A percentile compares a stretch with the other conserved stretches of the same genome.
Evolutionary conservation across 1,140 invertebrate species (phyloP).

Genomic region (Rhynchophorus ferrugineus): DNA sequence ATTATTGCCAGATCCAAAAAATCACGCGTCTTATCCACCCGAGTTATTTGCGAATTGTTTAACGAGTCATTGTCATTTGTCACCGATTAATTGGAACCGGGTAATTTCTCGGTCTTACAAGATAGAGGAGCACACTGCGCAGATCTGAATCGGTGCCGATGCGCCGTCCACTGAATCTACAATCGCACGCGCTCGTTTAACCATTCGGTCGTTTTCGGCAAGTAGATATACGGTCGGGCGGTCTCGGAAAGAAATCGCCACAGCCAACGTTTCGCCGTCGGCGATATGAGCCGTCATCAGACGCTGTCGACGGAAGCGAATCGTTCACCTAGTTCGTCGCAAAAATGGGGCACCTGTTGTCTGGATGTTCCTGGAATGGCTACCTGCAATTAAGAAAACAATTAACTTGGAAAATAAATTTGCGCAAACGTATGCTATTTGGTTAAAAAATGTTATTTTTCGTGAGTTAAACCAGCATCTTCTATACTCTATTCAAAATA

Average conservation of each 20-base stretch:
- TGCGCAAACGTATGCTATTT: too few species aligned
- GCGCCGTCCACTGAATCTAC: background rate
- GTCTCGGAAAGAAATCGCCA: constrained; percentile 11
- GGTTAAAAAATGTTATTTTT: too few species aligned
- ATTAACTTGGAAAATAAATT: background rate
- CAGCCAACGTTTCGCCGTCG: constrained; percentile 26
- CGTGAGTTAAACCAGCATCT: too few species aligned
- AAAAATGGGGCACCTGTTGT: constrained; percentile 42
- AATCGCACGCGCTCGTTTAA: constrained; percentile 8
- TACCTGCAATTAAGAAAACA: constrained; percentile 14
- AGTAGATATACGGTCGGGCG: constrained; percentile 10
- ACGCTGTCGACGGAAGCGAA: constrained; percentile 50
- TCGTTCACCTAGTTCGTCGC: constrained; percentile 46
- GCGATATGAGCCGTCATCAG: constrained; percentile 40
- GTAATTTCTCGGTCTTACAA: too few species aligned
- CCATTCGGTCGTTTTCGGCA: constrained; percentile 15
- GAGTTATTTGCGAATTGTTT: too few species aligned
- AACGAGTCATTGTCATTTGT: too few species aligned
- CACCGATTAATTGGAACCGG: too few species aligned
- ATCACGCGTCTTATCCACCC: too few species aligned
- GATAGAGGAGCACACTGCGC: too few species aligned
- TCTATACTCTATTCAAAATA: too few species aligned
- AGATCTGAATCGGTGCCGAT: background rate
- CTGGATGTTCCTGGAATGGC: constrained; percentile 42
- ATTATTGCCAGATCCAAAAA: too few species aligned